Base-by-base conservation (phyloP, 2,113 vertebrate genomes). In the Brachypodius melanocephalos region DNA sequence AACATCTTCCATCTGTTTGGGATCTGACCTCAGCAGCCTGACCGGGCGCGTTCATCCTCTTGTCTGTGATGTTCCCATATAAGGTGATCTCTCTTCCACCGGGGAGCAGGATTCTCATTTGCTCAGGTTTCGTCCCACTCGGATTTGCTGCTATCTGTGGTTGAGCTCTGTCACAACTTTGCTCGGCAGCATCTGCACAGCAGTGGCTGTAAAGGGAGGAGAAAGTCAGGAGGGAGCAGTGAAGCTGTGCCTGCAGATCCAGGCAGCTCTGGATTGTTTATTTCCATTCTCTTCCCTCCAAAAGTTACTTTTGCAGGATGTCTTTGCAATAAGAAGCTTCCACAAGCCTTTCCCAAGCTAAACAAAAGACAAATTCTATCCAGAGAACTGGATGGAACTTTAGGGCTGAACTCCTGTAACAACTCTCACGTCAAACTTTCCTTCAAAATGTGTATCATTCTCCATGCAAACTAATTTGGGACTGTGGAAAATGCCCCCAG, bases 31-130 rank as follows among this genome's bases (percentile, higher is more conserved):
- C 83, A 79, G 92, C 88, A 84, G 76, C 73, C 67, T 5, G 5
- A 59, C 72, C 0, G 8, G 93, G 59, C 4, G 0, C 8, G 46
- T 45, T 85, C 90, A 65, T 87, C 65, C 77, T 36, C 93, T 82
- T 85, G 83, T 69, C 83, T 29, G 3, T 46, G 69, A 31, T 82
- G 95, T 96, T 97, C 90, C 96, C 96, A 92, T 95, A 94, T 94
- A 97, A 96, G 96, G 96, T 72, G 95, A 92, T 89, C 66, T 94
- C 93, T 88, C 93, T 59, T 65, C 3, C 5, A 26, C 67, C 2
- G 0, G 31, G 46, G 43, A 95, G 82, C 90, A 67, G 3, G 48
- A 65, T 81, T 95, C 88, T n/a, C 26, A 78, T 96, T 95, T 90
- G 90, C 93, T 96, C 93, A 78, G 83, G 93, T 96, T 96, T 89